Conservation (phyloP, 2,888 invertebrate species). For the Bimastos eiseni region DNA sequence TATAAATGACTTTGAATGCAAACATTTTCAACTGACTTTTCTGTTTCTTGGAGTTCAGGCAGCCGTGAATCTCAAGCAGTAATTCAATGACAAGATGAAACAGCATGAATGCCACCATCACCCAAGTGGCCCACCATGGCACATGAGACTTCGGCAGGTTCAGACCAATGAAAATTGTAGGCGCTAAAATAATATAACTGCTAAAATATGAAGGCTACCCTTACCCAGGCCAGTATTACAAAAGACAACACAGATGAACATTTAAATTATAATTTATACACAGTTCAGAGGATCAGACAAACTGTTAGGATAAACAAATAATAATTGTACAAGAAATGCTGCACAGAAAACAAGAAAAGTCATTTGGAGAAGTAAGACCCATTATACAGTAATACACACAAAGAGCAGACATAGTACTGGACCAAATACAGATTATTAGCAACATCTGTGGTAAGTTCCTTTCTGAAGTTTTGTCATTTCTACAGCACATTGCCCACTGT, state of each 20-base stretch:
- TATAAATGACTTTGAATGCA: not conserved
- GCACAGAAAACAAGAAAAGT: not conserved
- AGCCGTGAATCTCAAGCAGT: conserved; percentile 66
- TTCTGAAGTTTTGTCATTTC: no score
- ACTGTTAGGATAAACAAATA: not conserved
- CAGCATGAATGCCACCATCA: conserved; percentile 83
- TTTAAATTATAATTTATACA: not conserved
- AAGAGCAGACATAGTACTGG: not conserved
- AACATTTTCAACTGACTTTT: conserved; percentile 49
- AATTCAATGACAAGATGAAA: conserved; percentile 87
- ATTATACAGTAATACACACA: not conserved
- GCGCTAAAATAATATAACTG: conserved; percentile 69
- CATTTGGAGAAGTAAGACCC: not conserved
- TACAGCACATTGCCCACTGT: no score
- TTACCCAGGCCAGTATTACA: no score
- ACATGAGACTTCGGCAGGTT: conserved; percentile 82
- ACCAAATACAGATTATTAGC: no score
- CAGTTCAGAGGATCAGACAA: not conserved
- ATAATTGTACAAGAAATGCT: not conserved
- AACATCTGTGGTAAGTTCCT: no score
- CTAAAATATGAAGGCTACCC: not conserved
- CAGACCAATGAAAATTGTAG: conserved; percentile 89
- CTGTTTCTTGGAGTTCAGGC: conserved; percentile 60
- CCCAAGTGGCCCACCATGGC: conserved; percentile 83
- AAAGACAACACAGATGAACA: not conserved